These are phyloP conservation scores for Sweltsa coloradensis DNA, from an alignment of 1,140 invertebrate species.

Conservation along the genomic window DNA sequence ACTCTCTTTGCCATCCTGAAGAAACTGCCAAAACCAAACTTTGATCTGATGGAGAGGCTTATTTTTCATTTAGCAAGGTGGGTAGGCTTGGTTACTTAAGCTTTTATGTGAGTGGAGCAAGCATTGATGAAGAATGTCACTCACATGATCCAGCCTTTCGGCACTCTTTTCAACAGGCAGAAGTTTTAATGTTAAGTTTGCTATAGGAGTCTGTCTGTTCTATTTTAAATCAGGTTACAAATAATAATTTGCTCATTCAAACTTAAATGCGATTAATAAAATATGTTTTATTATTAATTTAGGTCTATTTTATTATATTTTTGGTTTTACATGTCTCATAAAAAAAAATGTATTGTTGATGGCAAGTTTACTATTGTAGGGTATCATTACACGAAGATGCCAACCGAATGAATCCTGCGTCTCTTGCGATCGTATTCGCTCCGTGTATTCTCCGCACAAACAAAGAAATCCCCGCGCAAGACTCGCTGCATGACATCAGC, in stretches of 20 bases:
- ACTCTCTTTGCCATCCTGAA: constrained; percentile 79
- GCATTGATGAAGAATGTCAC: neutral
- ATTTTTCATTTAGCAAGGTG: constrained; percentile 84
- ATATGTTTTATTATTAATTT: too few relatives aligned
- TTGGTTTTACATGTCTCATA: too few relatives aligned
- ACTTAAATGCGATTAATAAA: too few relatives aligned
- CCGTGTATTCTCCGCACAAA: constrained; percentile 85
- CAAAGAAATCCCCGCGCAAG: constrained; percentile 75
- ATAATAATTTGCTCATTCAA: too few relatives aligned
- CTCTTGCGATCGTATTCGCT: constrained; percentile 88
- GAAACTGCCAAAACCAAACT: constrained; percentile 80
- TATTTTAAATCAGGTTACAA: too few relatives aligned
- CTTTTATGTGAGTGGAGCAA: constrained; percentile 2
- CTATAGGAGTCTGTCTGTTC: neutral
- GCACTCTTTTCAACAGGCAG: too few relatives aligned
- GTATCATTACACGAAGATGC: constrained; percentile 76
- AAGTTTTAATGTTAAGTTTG: neutral
- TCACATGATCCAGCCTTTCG: too few relatives aligned
- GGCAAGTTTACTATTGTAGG: constrained; percentile 31
- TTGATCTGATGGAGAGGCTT: constrained; percentile 81
- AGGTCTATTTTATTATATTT: too few relatives aligned
- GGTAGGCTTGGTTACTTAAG: constrained; percentile 10
- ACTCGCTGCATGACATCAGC: constrained; percentile 69
- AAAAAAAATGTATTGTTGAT: too few relatives aligned
- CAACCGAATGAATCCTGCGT: constrained; percentile 86